Evolutionary conservation across 1,140 invertebrate genomes (phyloP).

Genomic region (Brachystomella parvula): DNA sequence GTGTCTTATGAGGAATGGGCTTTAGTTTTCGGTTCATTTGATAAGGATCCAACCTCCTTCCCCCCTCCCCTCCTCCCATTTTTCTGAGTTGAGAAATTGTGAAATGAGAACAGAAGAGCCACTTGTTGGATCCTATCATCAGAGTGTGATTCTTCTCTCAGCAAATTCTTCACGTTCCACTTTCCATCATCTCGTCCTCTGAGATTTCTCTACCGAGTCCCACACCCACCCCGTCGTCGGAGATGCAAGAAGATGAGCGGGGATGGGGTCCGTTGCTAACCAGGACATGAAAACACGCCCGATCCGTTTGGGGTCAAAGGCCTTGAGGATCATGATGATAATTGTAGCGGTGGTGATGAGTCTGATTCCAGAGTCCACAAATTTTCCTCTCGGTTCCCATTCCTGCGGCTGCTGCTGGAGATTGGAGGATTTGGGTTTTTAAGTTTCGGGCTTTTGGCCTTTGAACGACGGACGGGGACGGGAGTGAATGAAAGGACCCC

Average conservation of each 20-base stretch:
- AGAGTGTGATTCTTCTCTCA: neutral
- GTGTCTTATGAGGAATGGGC: neutral
- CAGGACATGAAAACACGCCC: constrained; percentile 1
- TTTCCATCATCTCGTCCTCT: constrained; percentile 5
- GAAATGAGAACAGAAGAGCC: constrained; percentile 2
- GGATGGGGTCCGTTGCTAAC: constrained; percentile 1
- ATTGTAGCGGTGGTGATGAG: neutral
- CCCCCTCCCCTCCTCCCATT: neutral
- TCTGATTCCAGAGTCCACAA: too few species aligned
- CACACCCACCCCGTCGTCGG: neutral
- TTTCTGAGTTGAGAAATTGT: too few species aligned
- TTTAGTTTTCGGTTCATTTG: constrained; percentile 1
- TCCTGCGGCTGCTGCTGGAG: too few species aligned
- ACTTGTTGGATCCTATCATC: constrained; percentile 12
- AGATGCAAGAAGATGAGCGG: neutral
- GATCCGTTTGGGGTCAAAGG: neutral
- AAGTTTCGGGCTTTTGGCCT: too few species aligned
- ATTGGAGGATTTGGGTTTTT: too few species aligned
- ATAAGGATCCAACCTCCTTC: neutral
- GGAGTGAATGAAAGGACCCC: too few species aligned
- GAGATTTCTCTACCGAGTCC: neutral
- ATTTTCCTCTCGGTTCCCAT: too few species aligned
- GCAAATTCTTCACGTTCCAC: constrained; percentile 10
- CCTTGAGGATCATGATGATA: neutral
- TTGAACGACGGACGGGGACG: too few species aligned